Evolutionary conservation across 2,888 invertebrate genomes (phyloP), one percentile per base, ranked within the genome.

Genomic region (Mayetiola destructor): DNA sequence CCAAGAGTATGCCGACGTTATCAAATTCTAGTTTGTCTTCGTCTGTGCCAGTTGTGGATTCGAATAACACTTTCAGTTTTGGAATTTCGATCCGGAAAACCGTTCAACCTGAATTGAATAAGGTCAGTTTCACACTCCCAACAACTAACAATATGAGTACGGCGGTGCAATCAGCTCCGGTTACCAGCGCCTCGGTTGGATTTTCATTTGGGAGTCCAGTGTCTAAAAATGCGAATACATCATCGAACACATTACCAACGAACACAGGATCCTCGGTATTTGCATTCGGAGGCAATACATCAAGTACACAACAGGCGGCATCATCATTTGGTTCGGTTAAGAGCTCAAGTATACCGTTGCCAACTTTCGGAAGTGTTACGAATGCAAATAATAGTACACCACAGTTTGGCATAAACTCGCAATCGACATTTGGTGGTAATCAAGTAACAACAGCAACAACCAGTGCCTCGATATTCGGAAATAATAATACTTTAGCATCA

Each of bases 241-340:
- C 37, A 4, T 12, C 37, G n/a, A 37, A 37, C n/a, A 37, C 39
- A 39, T 23, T 58, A 18, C 12, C 42, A 3, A 4, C 56, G n/a
- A 57, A 56, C 29, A n/a, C 58, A 39, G 8, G 30, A 2, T 23
- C 56, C 2, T 6, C 36, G 1, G 1, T 27, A 12, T 59, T 18
- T 56, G 36, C 37, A 1, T 59, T 60, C 37, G 60, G 42, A 42
- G n/a, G 18, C 10, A 8, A 3, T 21, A 16, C 42, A 23, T 3
- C 42, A 52, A 52, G 29, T 8, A 23, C 23, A 14, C n/a, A n/a
- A n/a, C n/a, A n/a, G n/a, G 2, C 27, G 4, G 52, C 52, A 6
- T 20, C 29, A 3, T 9, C 27, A 27, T 23, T 29, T 14, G 52
- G 27, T 10, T 52, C 12, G 5, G 14, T 4, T 3, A 52, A n/a